Conservation (phyloP, 2,888 invertebrate genomes). For the Drosophila hawaiiensis region DNA sequence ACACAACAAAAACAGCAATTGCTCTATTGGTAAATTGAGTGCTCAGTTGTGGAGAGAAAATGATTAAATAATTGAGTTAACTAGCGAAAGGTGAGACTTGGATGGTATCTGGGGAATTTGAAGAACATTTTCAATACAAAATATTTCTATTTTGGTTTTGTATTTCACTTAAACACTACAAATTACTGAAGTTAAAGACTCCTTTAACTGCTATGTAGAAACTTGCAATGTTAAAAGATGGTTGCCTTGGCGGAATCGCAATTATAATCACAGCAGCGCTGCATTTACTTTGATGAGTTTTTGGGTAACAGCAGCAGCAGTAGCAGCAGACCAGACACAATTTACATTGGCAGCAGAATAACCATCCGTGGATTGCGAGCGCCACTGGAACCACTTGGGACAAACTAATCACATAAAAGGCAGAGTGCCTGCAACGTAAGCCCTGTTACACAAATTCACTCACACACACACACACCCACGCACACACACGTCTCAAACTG, state of each 20-base stretch:
- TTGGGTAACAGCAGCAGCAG: not conserved
- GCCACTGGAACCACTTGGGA: constrained; percentile 15
- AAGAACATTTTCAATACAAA: not conserved
- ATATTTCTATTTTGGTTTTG: not conserved
- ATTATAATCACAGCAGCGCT: constrained; percentile 1
- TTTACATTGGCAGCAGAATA: constrained; percentile 14
- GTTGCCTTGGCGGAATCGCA: not conserved
- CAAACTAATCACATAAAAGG: constrained; percentile 43
- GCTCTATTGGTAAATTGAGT: constrained; percentile 18
- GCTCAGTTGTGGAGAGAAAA: constrained; percentile 18
- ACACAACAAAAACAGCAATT: constrained; percentile 9
- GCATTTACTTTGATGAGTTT: constrained; percentile 25
- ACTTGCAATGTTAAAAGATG: not conserved
- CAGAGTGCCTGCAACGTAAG: constrained; percentile 22
- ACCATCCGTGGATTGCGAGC: not conserved
- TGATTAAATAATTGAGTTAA: constrained; percentile 17
- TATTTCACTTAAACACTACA: no score
- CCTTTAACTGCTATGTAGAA: not conserved
- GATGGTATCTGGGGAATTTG: not conserved
- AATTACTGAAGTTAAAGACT: not conserved
- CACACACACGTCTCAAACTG: constrained; percentile 20
- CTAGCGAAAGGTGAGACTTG: not conserved
- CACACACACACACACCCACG: not conserved
- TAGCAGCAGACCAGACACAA: not conserved
- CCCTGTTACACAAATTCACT: not conserved